Percentiles rank a stretch among this genome's conserved stretches.
phyloP scores from a whole-genome alignment of 2,797 vertebrate species.

The Thaleichthys pacificus region DNA sequence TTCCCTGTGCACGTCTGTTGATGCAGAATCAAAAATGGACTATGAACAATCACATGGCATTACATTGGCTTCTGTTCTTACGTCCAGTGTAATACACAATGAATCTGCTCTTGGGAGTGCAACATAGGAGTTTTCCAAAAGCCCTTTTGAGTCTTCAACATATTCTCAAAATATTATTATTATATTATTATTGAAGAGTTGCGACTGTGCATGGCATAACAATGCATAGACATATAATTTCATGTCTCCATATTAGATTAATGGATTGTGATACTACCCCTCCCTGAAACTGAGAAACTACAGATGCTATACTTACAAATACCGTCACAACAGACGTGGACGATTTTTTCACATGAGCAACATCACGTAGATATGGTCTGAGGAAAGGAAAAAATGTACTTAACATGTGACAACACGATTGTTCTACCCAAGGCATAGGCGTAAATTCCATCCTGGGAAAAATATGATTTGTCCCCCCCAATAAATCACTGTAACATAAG shows the following conservation, averaged over 20 bases:
- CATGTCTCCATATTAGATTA: slow-evolving; percentile 75
- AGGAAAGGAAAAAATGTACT: neutral
- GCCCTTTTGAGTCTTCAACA: too few relatives aligned
- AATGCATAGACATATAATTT: slow-evolving; percentile 73
- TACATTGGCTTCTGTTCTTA: neutral
- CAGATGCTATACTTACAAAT: slow-evolving; percentile 15
- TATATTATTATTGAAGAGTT: slow-evolving; percentile 67
- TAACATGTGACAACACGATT: neutral
- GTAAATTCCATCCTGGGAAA: too few relatives aligned
- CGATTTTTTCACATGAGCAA: slow-evolving; percentile 28
- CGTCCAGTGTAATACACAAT: too few relatives aligned
- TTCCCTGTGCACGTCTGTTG: slow-evolving; percentile 57
- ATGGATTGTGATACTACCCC: slow-evolving; percentile 62
- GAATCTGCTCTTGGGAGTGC: too few relatives aligned
- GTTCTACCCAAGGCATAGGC: neutral
- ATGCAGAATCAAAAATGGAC: neutral
- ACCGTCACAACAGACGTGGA: slow-evolving; percentile 31
- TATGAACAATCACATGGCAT: neutral
- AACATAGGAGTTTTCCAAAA: too few relatives aligned
- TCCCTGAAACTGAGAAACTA: too few relatives aligned
- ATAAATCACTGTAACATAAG: too few relatives aligned
- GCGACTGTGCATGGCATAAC: slow-evolving; percentile 62
- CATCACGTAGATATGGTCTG: slow-evolving; percentile 42
- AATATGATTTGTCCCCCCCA: too few relatives aligned
- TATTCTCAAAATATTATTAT: too few relatives aligned